phyloP scores from a whole-genome alignment of 2,888 invertebrate species.

The Spodoptera exigua region DNA sequence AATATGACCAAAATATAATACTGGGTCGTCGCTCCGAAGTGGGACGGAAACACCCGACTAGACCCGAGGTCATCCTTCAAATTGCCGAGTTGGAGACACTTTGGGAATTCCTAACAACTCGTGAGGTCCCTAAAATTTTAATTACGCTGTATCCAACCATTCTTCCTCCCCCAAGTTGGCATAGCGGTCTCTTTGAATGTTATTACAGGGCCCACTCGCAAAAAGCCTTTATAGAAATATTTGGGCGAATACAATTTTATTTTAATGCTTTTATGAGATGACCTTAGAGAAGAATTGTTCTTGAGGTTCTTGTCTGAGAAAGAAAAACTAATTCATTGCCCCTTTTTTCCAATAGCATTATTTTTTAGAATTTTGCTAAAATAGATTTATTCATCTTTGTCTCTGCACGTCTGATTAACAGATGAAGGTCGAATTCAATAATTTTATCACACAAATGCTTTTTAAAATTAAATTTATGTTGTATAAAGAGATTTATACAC shows the following conservation, averaged over 20 bases:
- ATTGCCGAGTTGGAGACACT: conserved; percentile 54
- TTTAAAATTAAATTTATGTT: conserved; percentile 18
- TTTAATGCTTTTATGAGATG: conserved; percentile 58
- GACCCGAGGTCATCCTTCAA: conserved; percentile 60
- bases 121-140: conserved; percentile 73
- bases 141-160: conserved; percentile 69
- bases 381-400: no score
- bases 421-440: no score
- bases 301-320: conserved; percentile 29
- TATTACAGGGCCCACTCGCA: conserved; percentile 56
- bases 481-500: conserved; percentile 22
- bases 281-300: conserved; percentile 38
- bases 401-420: no score
- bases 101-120: conserved; percentile 63
- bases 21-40: conserved; percentile 8
- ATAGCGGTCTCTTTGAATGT: conserved; percentile 63
- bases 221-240: conserved; percentile 58
- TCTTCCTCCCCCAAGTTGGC: conserved; percentile 53
- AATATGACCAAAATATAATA: conserved; percentile 55
- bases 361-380: no score
- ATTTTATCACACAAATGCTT: conserved; percentile 6
- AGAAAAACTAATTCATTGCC: conserved; percentile 18
- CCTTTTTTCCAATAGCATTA: neutral
- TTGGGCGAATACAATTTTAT: conserved; percentile 57
- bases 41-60: conserved; percentile 56